Percentiles rank a stretch among this genome's conserved stretches.
phyloP scores from a whole-genome alignment of 2,888 invertebrate genomes.

The Corythucha ciliata region DNA sequence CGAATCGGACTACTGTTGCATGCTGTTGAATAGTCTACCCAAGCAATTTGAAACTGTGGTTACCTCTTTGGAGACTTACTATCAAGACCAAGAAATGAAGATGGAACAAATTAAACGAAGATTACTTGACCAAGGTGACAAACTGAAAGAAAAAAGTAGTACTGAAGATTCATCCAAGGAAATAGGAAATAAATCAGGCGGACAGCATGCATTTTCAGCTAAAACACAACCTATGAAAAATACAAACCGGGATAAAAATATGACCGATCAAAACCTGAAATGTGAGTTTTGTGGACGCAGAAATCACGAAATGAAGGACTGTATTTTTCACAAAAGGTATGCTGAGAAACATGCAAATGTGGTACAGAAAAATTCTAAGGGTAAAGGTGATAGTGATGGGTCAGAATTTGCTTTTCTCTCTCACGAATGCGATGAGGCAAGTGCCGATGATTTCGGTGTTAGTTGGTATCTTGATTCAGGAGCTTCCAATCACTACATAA shows the following conservation, averaged over 20 bases:
- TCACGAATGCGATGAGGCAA: neutral
- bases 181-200: neutral
- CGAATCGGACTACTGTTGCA: constrained; percentile 5
- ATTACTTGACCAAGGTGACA: neutral
- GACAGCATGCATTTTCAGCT: constrained; percentile 3
- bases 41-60: constrained; percentile 1
- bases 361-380: neutral
- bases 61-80: constrained; percentile 1
- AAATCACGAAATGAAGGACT: too few relatives aligned
- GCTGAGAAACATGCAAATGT: too few relatives aligned
- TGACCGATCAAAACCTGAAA: too few relatives aligned
- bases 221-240: constrained; percentile 3
- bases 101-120: too few relatives aligned
- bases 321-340: too few relatives aligned
- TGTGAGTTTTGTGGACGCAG: too few relatives aligned
- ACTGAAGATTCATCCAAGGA: neutral
- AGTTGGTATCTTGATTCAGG: too few relatives aligned
- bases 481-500: too few relatives aligned
- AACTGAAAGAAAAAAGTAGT: constrained; percentile 3
- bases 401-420: constrained; percentile 8
- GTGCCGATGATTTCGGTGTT: neutral
- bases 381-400: constrained; percentile 2
- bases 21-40: neutral
- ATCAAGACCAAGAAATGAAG: neutral
- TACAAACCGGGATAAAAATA: too few relatives aligned